Conservation (phyloP, 2,888 invertebrate genomes). For the Acronicta alni region DNA sequence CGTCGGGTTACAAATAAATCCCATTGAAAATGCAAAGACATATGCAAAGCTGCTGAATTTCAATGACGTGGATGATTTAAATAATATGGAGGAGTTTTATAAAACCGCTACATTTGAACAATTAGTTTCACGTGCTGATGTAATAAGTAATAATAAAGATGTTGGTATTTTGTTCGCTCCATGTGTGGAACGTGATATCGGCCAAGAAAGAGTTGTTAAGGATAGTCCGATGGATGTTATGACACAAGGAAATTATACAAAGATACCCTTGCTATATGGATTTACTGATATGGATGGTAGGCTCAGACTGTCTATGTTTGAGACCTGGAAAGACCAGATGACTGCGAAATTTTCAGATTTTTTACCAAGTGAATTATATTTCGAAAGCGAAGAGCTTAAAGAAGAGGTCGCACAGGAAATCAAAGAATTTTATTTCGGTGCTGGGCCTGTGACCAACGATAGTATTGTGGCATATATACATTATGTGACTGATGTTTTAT, state of each 20-base stretch:
- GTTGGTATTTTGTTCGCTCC: slow-evolving; percentile 53
- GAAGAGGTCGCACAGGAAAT: slow-evolving; percentile 59
- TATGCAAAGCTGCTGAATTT: slow-evolving; percentile 65
- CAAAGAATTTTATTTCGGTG: slow-evolving; percentile 70
- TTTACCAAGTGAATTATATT: slow-evolving; percentile 68
- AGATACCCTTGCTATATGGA: slow-evolving; percentile 69
- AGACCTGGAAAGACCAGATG: slow-evolving; percentile 64
- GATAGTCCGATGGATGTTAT: too few relatives aligned
- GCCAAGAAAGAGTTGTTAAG: slow-evolving; percentile 46
- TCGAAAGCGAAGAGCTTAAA: slow-evolving; percentile 61
- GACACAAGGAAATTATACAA: slow-evolving; percentile 53
- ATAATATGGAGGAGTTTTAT: slow-evolving; percentile 70
- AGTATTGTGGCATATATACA: slow-evolving; percentile 57
- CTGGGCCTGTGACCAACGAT: slow-evolving; percentile 55
- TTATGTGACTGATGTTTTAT: slow-evolving; percentile 69
- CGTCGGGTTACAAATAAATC: slow-evolving; percentile 66
- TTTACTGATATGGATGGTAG: slow-evolving; percentile 70
- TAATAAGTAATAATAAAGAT: slow-evolving; percentile 26
- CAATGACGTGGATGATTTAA: slow-evolving; percentile 61
- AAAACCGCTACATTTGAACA: slow-evolving; percentile 60
- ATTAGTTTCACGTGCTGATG: slow-evolving; percentile 41
- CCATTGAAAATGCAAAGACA: slow-evolving; percentile 66
- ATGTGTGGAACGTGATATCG: slow-evolving; percentile 64
- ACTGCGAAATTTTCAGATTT: slow-evolving; percentile 70
- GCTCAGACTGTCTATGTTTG: slow-evolving; percentile 46